These are phyloP conservation scores for Penaeus japonicus DNA, from an alignment of 1,140 invertebrate species.

Conservation along the genomic window DNA sequence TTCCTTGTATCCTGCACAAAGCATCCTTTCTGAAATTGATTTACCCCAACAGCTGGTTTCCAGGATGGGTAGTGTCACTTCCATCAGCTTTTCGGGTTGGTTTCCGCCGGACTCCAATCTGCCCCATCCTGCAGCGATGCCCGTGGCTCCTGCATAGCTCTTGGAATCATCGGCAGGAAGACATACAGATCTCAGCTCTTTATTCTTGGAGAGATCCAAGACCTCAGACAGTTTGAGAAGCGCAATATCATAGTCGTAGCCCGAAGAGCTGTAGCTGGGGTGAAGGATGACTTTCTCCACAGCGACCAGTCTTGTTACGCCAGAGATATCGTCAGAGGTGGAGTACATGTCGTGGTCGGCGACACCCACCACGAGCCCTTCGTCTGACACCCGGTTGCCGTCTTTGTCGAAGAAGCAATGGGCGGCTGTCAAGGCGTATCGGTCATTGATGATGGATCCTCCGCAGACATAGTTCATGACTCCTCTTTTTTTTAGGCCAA, in stretches of 20 bases:
- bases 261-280: too few species aligned
- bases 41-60: neutral
- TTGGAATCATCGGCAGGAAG: constrained; percentile 27
- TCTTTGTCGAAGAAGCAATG: neutral
- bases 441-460: constrained; percentile 31
- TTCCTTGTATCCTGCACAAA: constrained; percentile 35
- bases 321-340: too few species aligned
- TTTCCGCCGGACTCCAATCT: neutral
- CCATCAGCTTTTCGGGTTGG: constrained; percentile 61
- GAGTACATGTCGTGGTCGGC: too few species aligned
- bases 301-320: constrained; percentile 7
- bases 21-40: neutral
- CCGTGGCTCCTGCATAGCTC: neutral
- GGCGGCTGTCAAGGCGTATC: constrained; percentile 28
- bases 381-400: too few species aligned
- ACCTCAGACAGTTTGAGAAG: constrained; percentile 54
- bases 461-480: constrained; percentile 14
- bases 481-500: neutral
- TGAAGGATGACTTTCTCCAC: too few species aligned
- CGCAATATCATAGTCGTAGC: constrained; percentile 61
- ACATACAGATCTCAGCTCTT: constrained; percentile 37
- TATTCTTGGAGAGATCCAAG: constrained; percentile 18
- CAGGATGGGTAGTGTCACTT: constrained; percentile 63
- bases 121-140: constrained; percentile 60
- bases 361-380: too few species aligned